Conservation (phyloP, 35 echinoderm and acorn worm genomes). For the Heliocidaris erythrogramma region DNA sequence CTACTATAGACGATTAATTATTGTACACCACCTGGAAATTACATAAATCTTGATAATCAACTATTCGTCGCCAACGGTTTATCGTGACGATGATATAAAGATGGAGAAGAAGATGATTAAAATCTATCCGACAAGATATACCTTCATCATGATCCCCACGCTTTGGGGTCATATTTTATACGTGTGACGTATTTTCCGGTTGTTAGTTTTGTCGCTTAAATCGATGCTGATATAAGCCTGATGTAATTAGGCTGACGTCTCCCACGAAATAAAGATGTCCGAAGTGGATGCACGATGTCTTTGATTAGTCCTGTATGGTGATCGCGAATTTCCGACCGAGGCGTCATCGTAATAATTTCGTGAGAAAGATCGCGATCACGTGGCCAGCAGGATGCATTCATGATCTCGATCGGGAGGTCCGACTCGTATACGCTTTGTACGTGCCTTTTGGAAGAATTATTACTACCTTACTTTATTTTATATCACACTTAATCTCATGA, state of each 20-base stretch:
- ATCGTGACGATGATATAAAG: background rate
- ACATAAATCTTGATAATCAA: background rate
- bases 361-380: background rate
- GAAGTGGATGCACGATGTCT: background rate
- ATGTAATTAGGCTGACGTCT: background rate
- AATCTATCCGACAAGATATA: background rate
- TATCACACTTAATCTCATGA: background rate
- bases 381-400: background rate
- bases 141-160: background rate
- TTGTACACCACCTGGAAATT: background rate
- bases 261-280: background rate
- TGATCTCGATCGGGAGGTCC: background rate
- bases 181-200: slow-evolving; percentile 8
- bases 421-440: background rate
- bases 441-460: background rate
- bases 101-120: background rate
- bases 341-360: background rate
- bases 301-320: background rate
- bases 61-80: background rate
- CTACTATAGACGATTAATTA: too few relatives aligned
- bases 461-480: background rate
- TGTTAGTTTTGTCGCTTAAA: background rate
- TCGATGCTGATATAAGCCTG: background rate
- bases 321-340: background rate
- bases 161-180: background rate